Percentiles rank a stretch among this genome's conserved stretches.
Evolutionary conservation across 2,113 vertebrate genomes (phyloP).

Genomic region (Xenopus tropicalis): UCB_Xtro_10.0 CM004450.2:106503501-106504000

Average conservation of each 20-base stretch:
- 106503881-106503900: background rate
- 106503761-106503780: background rate
- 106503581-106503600: slow-evolving; percentile 54
- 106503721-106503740: background rate
- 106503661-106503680: slow-evolving; percentile 50
- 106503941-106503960: background rate
- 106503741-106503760: background rate
- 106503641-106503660: slow-evolving; percentile 83
- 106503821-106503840: background rate
- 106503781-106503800: background rate
- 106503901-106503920: background rate
- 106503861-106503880: background rate
- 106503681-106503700: background rate
- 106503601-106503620: slow-evolving; percentile 98
- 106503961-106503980: background rate
- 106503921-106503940: background rate
- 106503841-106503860: background rate
- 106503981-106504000: background rate
- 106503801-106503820: background rate
- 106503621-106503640: slow-evolving; percentile 90
- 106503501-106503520: no score
- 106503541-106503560: no score
- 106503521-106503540: no score
- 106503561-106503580: no score
- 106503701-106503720: background rate